phyloP scores from a whole-genome alignment of 1,140 invertebrate species.

The Rhyzopertha dominica region DNA sequence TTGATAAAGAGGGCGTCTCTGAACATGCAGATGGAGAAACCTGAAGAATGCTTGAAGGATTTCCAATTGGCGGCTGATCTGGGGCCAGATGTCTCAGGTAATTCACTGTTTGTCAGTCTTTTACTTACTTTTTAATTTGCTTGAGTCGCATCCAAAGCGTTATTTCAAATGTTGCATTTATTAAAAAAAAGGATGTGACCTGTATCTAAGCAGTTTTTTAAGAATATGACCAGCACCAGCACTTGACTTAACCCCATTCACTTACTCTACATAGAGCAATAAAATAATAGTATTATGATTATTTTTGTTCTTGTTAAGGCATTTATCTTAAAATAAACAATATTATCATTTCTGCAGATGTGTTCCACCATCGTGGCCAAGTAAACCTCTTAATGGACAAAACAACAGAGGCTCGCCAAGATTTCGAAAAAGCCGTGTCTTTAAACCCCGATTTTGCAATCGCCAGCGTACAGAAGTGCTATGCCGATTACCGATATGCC shows the following conservation, averaged over 20 bases:
- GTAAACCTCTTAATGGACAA: slow-evolving; percentile 77
- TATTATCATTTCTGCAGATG: slow-evolving; percentile 33
- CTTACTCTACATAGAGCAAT: too few species aligned
- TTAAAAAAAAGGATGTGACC: too few species aligned
- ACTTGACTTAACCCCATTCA: too few species aligned
- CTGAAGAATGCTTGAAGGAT: slow-evolving; percentile 68
- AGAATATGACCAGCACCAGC: too few species aligned
- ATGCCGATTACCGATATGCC: slow-evolving; percentile 72
- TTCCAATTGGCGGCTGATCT: slow-evolving; percentile 71
- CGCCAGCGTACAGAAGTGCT: slow-evolving; percentile 82
- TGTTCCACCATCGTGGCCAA: slow-evolving; percentile 60
- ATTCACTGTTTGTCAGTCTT: too few species aligned
- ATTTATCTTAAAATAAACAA: too few species aligned
- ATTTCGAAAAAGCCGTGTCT: slow-evolving; percentile 79
- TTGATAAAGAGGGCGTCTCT: slow-evolving; percentile 85
- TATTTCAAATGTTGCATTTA: too few species aligned
- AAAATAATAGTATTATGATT: too few species aligned
- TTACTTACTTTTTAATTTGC: too few species aligned
- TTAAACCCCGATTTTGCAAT: slow-evolving; percentile 78
- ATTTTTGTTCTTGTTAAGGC: too few species aligned
- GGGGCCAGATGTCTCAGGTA: slow-evolving; percentile 76
- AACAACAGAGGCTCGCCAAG: slow-evolving; percentile 68
- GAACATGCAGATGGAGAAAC: slow-evolving; percentile 71
- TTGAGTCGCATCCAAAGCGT: too few species aligned
- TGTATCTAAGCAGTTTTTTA: too few species aligned